Evolutionary conservation across 2,888 invertebrate genomes (phyloP), one percentile per base, ranked within the genome.

Genomic region (Pandemis heparana): DNA sequence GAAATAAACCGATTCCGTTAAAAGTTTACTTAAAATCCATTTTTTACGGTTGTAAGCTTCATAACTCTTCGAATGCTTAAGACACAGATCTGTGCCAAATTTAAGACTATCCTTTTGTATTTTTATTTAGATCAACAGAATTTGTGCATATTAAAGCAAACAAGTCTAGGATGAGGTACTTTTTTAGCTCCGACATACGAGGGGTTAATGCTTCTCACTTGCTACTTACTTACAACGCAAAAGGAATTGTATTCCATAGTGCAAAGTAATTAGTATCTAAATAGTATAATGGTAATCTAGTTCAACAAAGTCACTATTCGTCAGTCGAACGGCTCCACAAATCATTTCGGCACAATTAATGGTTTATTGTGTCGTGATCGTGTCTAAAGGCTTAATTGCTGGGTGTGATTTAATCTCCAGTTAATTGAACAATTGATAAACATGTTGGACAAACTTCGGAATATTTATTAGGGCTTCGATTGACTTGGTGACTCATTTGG

Each of bases 291-390:
- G 62, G 38, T 64, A 59, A 68, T 68, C 68, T 59, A 63, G 68
- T 72, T 39, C 56, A 32, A 38, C 68, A 23, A 53, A 41, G 41
- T 61, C 59, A 18, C 69, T n/a, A n/a, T n/a, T 70, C 67, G 77
- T 80, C 77, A 77, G 77, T 78, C 79, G 76, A 72, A 79, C 79
- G 79, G 77, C 73, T 74, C 38, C 74, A 83, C 86, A 87, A 87
- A 91, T 91, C 90, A 90, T 84, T 87, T 83, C 82, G 84, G 86
- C 88, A 86, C 88, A 88, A 85, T 86, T 87, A 91, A 89, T 90
- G 85, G 87, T 84, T 83, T 85, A 89, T 88, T 89, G 90, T 89
- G 87, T 82, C 81, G 78, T 81, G 82, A 81, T 85, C 79, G 86
- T 80, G 83, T 78, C 79, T 56, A 59, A 7, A 69, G 79, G 82